Percentiles rank a stretch among this genome's conserved stretches.
These are phyloP conservation scores for Planiliza haematocheilus DNA, from an alignment of 2,113 vertebrate genomes.

Conservation along the genomic window DNA sequence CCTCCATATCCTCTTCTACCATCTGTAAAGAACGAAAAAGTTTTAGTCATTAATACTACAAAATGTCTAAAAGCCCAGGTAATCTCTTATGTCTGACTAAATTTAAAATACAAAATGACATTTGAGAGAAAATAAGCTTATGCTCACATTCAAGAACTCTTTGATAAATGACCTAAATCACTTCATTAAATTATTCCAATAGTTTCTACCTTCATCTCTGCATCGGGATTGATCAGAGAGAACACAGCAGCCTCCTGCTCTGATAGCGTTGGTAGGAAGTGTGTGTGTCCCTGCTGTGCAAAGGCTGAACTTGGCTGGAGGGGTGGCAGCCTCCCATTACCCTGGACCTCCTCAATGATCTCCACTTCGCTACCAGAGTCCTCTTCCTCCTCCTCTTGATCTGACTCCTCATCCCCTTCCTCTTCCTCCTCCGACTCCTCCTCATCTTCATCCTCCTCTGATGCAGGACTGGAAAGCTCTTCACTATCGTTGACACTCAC, in stretches of 20 bases:
- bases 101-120: background rate
- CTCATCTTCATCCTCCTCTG: constrained; percentile 68
- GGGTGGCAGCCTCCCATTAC: constrained; percentile 69
- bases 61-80: background rate
- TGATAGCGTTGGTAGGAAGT: constrained; percentile 69
- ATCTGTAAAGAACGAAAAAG: constrained; percentile 54
- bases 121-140: background rate
- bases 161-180: too few species aligned
- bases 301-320: constrained; percentile 53
- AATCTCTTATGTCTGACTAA: too few species aligned
- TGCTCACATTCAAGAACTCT: too few species aligned
- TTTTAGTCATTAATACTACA: background rate
- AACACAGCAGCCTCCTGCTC: constrained; percentile 76
- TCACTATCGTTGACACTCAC: constrained; percentile 83
- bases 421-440: constrained; percentile 43
- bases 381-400: constrained; percentile 68
- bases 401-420: constrained; percentile 63
- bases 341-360: constrained; percentile 83
- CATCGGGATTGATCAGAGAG: constrained; percentile 67
- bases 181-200: background rate
- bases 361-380: constrained; percentile 83
- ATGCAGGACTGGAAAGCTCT: constrained; percentile 75
- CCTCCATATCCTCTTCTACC: constrained; percentile 69
- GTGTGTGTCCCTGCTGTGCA: constrained; percentile 72
- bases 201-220: constrained; percentile 72